Conservation (phyloP, 2,888 invertebrate species). For the Agrotis segetum region DNA sequence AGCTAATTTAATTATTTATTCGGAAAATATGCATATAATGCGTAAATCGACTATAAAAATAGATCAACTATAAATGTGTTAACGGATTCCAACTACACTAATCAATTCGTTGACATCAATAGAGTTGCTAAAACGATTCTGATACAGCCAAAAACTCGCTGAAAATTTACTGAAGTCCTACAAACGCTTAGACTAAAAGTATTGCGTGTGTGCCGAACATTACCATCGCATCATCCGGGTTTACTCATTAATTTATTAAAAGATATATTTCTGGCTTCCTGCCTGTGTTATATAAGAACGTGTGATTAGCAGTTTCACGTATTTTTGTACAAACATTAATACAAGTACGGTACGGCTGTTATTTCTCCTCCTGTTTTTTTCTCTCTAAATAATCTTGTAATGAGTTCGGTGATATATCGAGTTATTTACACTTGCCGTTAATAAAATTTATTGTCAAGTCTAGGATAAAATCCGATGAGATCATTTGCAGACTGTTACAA, state of each 20-base stretch:
- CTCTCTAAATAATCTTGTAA: conserved; percentile 56
- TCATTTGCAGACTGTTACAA: conserved; percentile 52
- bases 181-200: not conserved
- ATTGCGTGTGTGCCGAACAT: conserved; percentile 17
- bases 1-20: not conserved
- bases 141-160: not conserved
- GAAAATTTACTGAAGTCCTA: not conserved
- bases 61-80: not conserved
- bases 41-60: not conserved
- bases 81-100: not conserved
- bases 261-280: conserved; percentile 70
- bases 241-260: conserved; percentile 74
- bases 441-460: conserved; percentile 60
- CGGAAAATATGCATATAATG: too few relatives aligned
- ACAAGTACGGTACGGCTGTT: conserved; percentile 57
- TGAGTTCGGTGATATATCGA: conserved; percentile 59
- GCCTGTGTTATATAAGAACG: conserved; percentile 65
- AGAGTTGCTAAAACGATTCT: not conserved
- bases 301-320: conserved; percentile 57
- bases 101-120: not conserved
- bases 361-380: conserved; percentile 60
- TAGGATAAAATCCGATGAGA: conserved; percentile 48
- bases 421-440: conserved; percentile 58
- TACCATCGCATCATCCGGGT: conserved; percentile 60
- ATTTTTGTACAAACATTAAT: conserved; percentile 62